Evolutionary conservation across 2,797 vertebrate genomes (phyloP).

Genomic region (Betta splendens): DNA sequence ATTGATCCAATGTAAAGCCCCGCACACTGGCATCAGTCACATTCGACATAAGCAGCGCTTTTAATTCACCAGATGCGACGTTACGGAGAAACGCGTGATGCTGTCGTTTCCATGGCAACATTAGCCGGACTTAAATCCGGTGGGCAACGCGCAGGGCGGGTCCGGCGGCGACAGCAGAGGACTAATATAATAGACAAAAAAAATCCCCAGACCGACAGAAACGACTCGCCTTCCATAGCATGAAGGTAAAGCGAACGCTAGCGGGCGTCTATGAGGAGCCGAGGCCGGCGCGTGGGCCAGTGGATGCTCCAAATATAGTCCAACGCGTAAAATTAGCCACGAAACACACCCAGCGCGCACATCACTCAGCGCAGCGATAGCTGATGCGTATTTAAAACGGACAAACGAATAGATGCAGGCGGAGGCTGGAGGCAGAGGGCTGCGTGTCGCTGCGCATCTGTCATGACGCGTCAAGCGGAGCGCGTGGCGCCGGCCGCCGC

Average conservation of each 20-base stretch:
- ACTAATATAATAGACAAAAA: neutral
- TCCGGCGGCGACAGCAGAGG: conserved; percentile 57
- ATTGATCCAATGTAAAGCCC: conserved; percentile 17
- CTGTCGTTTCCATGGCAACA: conserved; percentile 80
- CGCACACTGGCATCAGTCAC: conserved; percentile 27
- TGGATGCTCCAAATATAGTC: conserved; percentile 1
- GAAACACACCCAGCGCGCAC: neutral
- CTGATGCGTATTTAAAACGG: neutral
- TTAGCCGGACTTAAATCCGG: conserved; percentile 43
- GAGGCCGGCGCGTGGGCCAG: conserved; percentile 51
- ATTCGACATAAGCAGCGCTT: conserved; percentile 13
- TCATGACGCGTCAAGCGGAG: conserved; percentile 71
- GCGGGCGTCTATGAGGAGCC: conserved; percentile 12
- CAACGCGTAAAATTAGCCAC: neutral
- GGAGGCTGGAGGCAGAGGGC: conserved; percentile 29
- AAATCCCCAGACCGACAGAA: conserved; percentile 3
- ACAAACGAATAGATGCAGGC: conserved; percentile 19
- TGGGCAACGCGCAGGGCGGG: conserved; percentile 58
- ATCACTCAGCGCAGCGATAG: neutral
- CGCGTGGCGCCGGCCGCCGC: conserved; percentile 66
- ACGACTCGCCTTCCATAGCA: conserved; percentile 1
- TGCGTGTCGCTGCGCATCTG: conserved; percentile 59
- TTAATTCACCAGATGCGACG: conserved; percentile 28
- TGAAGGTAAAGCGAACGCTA: conserved; percentile 4
- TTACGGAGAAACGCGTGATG: conserved; percentile 55